phyloP scores from a whole-genome alignment of 2,797 vertebrate species.

The Anas bernieri region DNA sequence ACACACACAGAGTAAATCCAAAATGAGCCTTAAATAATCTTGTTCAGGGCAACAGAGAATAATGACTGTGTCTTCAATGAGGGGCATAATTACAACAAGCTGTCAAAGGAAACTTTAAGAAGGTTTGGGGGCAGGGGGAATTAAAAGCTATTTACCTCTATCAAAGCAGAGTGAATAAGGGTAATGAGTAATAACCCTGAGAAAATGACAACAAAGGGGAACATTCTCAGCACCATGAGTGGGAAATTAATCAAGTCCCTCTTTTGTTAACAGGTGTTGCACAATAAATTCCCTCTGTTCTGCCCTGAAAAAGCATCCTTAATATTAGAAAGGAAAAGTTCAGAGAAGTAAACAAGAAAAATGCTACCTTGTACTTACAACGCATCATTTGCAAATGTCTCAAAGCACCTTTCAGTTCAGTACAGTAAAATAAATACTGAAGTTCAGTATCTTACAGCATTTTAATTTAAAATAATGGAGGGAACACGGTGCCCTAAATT shows the following conservation, averaged over 20 bases:
- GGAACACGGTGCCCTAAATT: background rate
- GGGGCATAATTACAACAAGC: conserved; percentile 72
- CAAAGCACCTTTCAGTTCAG: background rate
- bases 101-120: conserved; percentile 70
- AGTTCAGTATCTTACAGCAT: accelerated
- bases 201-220: conserved; percentile 71
- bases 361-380: background rate
- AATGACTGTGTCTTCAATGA: conserved; percentile 67
- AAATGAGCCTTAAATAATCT: conserved; percentile 65
- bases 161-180: conserved; percentile 72
- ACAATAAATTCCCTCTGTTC: conserved; percentile 67
- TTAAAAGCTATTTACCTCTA: conserved; percentile 74
- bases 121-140: conserved; percentile 65
- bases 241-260: conserved; percentile 69
- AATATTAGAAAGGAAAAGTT: conserved; percentile 19
- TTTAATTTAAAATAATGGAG: background rate
- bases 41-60: conserved; percentile 67
- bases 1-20: conserved; percentile 22
- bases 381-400: background rate
- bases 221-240: conserved; percentile 58
- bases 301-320: conserved; percentile 40
- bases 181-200: conserved; percentile 73
- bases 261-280: conserved; percentile 68
- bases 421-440: background rate
- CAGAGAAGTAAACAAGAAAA: conserved; percentile 40